These are phyloP conservation scores for Nomada goodeniana DNA, from an alignment of 2,888 invertebrate species.

Conservation along the genomic window DNA sequence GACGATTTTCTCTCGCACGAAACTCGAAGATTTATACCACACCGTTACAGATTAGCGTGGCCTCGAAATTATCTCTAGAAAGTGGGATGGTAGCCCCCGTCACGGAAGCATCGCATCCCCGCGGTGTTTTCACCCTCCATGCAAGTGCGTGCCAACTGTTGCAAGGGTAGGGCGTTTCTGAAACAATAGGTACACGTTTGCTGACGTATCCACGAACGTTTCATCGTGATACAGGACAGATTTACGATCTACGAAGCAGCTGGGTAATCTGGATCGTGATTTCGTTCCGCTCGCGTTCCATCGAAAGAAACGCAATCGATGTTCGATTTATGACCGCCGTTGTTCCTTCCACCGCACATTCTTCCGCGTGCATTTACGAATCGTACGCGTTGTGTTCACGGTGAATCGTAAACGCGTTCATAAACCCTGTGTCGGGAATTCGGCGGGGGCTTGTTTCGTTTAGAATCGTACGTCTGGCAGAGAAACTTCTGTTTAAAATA, in stretches of 20 bases:
- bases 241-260: slow-evolving; percentile 57
- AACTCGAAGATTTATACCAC: slow-evolving; percentile 47
- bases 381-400: not conserved
- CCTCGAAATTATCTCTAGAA: slow-evolving; percentile 55
- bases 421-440: too few species aligned
- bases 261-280: slow-evolving; percentile 43
- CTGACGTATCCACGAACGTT: slow-evolving; percentile 59
- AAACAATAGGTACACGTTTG: slow-evolving; percentile 63
- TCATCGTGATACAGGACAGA: slow-evolving; percentile 65
- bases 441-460: too few species aligned
- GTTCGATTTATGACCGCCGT: slow-evolving; percentile 25
- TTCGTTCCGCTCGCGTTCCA: slow-evolving; percentile 22
- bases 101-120: slow-evolving; percentile 46
- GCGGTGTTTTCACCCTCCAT: slow-evolving; percentile 36
- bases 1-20: slow-evolving; percentile 7
- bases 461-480: too few species aligned
- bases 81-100: slow-evolving; percentile 45
- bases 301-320: slow-evolving; percentile 40
- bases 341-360: not conserved
- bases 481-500: too few species aligned
- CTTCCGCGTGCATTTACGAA: slow-evolving; percentile 7
- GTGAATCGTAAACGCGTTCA: too few species aligned
- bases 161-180: slow-evolving; percentile 45
- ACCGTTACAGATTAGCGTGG: slow-evolving; percentile 53
- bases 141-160: slow-evolving; percentile 69